Conservation (phyloP, 2,888 invertebrate species). For the Torymus texanus region DNA sequence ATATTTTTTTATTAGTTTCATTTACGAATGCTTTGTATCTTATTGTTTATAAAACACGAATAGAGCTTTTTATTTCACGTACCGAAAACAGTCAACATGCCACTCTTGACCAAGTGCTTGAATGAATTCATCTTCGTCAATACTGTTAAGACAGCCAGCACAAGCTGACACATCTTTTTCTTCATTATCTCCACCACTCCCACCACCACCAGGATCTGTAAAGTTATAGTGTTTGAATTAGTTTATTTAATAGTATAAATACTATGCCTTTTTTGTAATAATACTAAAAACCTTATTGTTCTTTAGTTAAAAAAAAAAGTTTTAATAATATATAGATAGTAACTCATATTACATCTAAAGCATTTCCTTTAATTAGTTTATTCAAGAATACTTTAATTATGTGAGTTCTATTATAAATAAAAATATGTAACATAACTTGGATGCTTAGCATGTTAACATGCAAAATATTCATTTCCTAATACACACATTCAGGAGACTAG, state of each 20-base stretch:
- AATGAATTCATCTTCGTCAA: conserved; percentile 86
- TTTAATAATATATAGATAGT: no score
- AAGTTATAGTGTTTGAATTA: conserved; percentile 19
- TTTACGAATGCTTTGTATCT: background rate
- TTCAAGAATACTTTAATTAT: no score
- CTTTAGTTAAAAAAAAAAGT: no score
- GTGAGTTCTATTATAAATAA: no score
- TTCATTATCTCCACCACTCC: conserved; percentile 62
- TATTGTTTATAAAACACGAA: conserved; percentile 6
- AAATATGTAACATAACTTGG: no score
- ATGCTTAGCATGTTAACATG: no score
- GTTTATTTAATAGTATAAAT: background rate
- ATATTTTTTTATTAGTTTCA: background rate
- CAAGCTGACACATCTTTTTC: conserved; percentile 75
- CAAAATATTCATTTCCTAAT: no score
- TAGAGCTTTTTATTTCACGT: conserved; percentile 59
- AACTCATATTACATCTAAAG: no score
- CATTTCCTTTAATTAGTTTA: no score
- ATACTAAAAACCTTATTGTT: no score
- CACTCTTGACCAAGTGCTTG: conserved; percentile 90
- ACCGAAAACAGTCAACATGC: conserved; percentile 93
- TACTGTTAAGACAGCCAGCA: conserved; percentile 85
- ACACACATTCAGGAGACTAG: no score
- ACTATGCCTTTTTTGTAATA: background rate
- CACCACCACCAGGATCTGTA: conserved; percentile 67